Evolutionary conservation across 2,113 vertebrate genomes (phyloP), one percentile per base, ranked within the genome.

Genomic region (Seriola quinqueradiata): DNA sequence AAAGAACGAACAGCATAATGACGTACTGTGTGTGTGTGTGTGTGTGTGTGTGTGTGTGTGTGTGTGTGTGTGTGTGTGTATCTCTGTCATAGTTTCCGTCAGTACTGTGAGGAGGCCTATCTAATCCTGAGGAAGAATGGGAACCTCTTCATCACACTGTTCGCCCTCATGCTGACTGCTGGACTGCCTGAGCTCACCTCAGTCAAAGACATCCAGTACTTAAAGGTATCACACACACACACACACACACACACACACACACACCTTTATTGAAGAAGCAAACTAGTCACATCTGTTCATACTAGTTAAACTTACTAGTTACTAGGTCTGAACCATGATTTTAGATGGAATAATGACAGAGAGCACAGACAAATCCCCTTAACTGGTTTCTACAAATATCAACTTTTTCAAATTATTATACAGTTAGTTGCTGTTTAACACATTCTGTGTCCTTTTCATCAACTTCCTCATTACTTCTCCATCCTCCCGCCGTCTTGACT

Each of bases 191-290:
- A 99, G 84, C 96, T 99, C 63, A 98, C 97, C 5, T 99, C 98
- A 8, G 95, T 99, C 88, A 99, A 99, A 94, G 98, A 99, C 89
- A 99, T 99, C 90, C 98, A 99, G 92, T 99, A 99, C 95, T 95
- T 99, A 90, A 99, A 99, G 97, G 98, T 99, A 96, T 75, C 28
- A 25, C 46, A 61, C 1, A 23, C 54, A 61, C 42, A 36, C 25
- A 65, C 70, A 42, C n/a, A 17, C 12, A 40, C 38, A 34, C 40
- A 36, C 36, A 50, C 40, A 46, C 12, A 63, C 23, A 32, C 44
- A 57, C 8, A 42, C 2, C 1, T 42, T 9, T 28, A 28, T 28
- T 28, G 28, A 28, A 28, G 2, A 28, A 28, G 28, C 28, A 28
- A 28, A 28, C 28, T 28, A 28, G 28, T 28, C 28, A 28, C 28